phyloP scores from a whole-genome alignment of 2,113 vertebrate species.

The Vimba vimba region DNA sequence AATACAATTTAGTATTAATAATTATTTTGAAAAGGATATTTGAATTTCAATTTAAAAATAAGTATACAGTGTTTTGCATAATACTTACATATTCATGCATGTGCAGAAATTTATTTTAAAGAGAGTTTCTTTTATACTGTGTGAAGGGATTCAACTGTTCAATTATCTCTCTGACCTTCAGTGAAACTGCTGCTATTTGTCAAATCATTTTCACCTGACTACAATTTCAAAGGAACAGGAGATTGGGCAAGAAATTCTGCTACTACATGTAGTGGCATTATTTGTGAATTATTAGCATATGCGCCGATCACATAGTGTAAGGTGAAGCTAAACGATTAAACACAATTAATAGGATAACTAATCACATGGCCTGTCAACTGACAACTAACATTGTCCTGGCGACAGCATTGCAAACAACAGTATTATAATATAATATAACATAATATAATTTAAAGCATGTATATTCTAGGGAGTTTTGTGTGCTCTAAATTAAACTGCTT shows the following conservation, averaged over 20 bases:
- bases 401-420: not conserved
- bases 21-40: too few relatives aligned
- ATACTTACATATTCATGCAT: not conserved
- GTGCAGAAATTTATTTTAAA: not conserved
- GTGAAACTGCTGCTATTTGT: not conserved
- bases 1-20: not conserved
- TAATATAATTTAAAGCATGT: not conserved
- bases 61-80: not conserved
- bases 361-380: not conserved
- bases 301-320: not conserved
- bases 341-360: not conserved
- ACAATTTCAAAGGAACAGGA: not conserved
- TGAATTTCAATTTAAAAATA: too few relatives aligned
- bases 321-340: not conserved
- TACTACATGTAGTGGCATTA: not conserved
- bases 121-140: not conserved
- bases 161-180: conserved; percentile 16
- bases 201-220: not conserved
- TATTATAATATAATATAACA: not conserved
- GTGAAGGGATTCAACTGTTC: not conserved
- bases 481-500: too few relatives aligned
- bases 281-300: not conserved
- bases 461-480: too few relatives aligned
- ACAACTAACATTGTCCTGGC: not conserved
- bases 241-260: not conserved